Conservation (phyloP, 2,113 vertebrate species). For the Corvus cornix region DNA sequence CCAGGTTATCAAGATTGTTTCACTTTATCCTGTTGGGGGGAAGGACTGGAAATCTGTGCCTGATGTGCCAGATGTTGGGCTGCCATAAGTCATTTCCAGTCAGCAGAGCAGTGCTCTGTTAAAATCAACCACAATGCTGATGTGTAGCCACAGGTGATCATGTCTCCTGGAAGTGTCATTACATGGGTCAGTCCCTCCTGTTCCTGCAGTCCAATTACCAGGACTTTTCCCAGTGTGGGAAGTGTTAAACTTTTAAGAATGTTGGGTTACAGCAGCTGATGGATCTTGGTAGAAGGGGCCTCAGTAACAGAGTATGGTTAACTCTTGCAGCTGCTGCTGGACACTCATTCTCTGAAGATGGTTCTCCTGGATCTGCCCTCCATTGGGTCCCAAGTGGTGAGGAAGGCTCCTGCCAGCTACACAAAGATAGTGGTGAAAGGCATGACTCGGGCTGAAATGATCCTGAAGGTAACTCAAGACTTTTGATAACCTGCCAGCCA, state of each 20-base stretch:
- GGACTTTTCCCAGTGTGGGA: background rate
- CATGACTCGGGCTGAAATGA: slow-evolving; percentile 99
- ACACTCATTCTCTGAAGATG: slow-evolving; percentile 97
- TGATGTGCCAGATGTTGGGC: background rate
- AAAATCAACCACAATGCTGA: background rate
- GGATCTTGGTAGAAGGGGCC: background rate
- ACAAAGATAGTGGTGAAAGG: slow-evolving; percentile 99
- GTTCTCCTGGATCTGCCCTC: slow-evolving; percentile 95
- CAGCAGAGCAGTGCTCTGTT: background rate
- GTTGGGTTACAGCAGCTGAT: background rate
- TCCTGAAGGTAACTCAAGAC: slow-evolving; percentile 89
- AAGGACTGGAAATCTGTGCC: background rate
- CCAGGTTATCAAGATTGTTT: background rate
- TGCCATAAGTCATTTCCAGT: background rate
- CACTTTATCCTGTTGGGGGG: background rate
- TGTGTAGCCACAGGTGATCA: rapidly evolving
- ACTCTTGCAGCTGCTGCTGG: slow-evolving; percentile 87
- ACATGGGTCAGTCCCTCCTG: background rate
- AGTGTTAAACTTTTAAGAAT: background rate
- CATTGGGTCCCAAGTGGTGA: slow-evolving; percentile 95
- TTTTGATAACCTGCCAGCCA: slow-evolving; percentile 52
- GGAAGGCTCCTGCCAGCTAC: slow-evolving; percentile 97
- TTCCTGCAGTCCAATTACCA: background rate
- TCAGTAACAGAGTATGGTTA: background rate
- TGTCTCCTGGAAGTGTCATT: background rate